phyloP scores from a whole-genome alignment of 2,797 vertebrate species.

The Nothura maculosa region DNA sequence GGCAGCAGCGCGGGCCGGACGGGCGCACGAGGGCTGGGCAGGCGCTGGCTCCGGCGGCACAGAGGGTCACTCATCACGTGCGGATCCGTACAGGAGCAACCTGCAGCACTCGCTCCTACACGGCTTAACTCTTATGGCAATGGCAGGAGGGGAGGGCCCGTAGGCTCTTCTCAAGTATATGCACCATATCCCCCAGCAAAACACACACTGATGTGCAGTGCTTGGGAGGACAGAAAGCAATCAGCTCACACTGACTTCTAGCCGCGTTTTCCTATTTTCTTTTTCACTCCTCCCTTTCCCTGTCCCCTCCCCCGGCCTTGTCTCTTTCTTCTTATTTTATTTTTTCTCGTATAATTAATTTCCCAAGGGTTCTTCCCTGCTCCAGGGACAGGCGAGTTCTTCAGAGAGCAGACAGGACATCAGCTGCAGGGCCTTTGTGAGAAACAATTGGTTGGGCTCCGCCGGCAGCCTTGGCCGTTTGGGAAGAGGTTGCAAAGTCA shows the following conservation, averaged over 20 bases:
- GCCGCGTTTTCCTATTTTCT: slow-evolving; percentile 15
- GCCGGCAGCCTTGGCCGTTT: slow-evolving; percentile 85
- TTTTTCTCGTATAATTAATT: neutral
- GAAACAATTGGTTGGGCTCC: slow-evolving; percentile 86
- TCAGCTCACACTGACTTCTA: slow-evolving; percentile 4
- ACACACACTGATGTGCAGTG: neutral
- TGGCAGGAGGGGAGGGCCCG: neutral
- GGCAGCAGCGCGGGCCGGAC: neutral
- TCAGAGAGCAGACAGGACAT: slow-evolving; percentile 76
- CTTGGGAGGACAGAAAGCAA: neutral
- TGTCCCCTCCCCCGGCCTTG: neutral
- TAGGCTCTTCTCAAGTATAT: neutral
- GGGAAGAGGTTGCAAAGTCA: slow-evolving; percentile 93
- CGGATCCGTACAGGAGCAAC: neutral
- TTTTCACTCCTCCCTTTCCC: neutral
- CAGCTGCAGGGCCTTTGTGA: slow-evolving; percentile 81
- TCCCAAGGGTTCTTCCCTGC: slow-evolving; percentile 57
- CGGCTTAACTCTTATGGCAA: neutral
- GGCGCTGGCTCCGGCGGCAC: neutral
- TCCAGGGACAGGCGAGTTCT: slow-evolving; percentile 41
- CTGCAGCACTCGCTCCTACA: neutral
- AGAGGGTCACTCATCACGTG: neutral
- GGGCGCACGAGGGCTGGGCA: neutral
- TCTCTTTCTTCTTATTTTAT: neutral
- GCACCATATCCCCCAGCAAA: neutral